These are phyloP conservation scores for Amblyjoppa proteus DNA, from an alignment of 2,888 invertebrate genomes.

Conservation along the genomic window DNA sequence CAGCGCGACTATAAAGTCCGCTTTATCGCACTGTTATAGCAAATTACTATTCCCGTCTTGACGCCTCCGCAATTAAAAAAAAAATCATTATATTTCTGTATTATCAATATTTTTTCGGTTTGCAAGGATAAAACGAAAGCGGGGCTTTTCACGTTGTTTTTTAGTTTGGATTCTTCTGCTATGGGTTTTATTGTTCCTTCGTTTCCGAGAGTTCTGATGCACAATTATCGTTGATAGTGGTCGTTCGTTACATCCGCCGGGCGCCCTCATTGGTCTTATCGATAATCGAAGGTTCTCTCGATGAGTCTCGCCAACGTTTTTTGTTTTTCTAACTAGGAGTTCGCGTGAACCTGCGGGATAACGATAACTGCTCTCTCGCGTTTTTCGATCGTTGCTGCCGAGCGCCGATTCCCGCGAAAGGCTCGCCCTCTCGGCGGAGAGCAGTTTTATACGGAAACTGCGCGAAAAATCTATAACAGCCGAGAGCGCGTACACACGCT, in stretches of 20 bases:
- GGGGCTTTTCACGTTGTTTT: no score
- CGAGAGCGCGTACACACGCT: neutral
- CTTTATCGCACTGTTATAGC: no score
- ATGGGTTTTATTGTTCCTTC: neutral
- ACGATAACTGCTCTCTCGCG: slow-evolving; percentile 38
- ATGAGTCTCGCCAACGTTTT: neutral
- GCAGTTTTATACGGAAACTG: neutral
- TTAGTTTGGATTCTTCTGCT: neutral
- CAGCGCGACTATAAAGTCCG: no score
- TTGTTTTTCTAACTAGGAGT: neutral
- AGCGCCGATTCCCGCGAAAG: neutral
- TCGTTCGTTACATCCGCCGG: slow-evolving; percentile 11
- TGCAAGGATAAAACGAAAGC: no score
- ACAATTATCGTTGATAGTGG: slow-evolving; percentile 4
- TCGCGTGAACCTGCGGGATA: slow-evolving; percentile 5
- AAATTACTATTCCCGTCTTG: no score
- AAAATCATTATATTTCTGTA: no score
- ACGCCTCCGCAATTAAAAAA: no score
- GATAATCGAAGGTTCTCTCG: slow-evolving; percentile 26
- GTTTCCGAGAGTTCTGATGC: neutral
- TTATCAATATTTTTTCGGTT: no score
- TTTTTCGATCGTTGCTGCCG: slow-evolving; percentile 23
- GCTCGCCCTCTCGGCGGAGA: neutral
- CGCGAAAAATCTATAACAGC: neutral
- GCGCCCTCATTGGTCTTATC: slow-evolving; percentile 3